Base-by-base conservation (phyloP, 2,113 vertebrate genomes). In the Mormyrus iriodes region DNA sequence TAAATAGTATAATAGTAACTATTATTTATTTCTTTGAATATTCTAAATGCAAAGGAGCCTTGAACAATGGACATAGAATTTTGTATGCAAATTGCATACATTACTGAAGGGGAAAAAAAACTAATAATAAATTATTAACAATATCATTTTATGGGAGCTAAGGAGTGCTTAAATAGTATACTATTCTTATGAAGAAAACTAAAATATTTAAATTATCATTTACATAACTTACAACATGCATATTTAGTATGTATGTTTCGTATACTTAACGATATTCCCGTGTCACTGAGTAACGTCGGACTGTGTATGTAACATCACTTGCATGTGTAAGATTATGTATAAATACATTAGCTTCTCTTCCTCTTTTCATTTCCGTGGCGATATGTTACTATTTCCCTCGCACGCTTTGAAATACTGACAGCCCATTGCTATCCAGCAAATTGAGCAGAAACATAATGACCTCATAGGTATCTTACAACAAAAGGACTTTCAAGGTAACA, bases 391-490 rank as follows among this genome's bases (percentile, higher is more conserved):
- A 84, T 84, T 84, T 8, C 44, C 44, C 82, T 84, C 42, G 39
- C 42, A 12, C 21, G 82, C 39, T 48, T 84, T 46, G 44, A 21
- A 48, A 84, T 46, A 84, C 21, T 44, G 21, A 84, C 82, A 48
- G 39, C 21, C 44, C 46, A 84, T 17, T 46, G 44, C 17, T n/a
- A 48, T 84, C 15, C 44, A 84, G 39, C 82, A 84, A 84, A 84
- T 19, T 84, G 82, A 84, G 82, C 82, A 48, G 39, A 24, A 84
- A 84, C 39, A 13, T 48, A 84, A 84, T 84, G 82, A 84, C 82
- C 82, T 84, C 82, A 84, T 46, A 42, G 39, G 44, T 84, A 84
- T 48, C 82, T 84, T 84, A 84, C 82, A 84, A 84, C 82, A 84
- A 84, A 84, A 84, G 42, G 82, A 48, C 42, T 84, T 46, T 46